Conservation (phyloP, 2,797 vertebrate genomes). For the Diglossa cyanea region DNA sequence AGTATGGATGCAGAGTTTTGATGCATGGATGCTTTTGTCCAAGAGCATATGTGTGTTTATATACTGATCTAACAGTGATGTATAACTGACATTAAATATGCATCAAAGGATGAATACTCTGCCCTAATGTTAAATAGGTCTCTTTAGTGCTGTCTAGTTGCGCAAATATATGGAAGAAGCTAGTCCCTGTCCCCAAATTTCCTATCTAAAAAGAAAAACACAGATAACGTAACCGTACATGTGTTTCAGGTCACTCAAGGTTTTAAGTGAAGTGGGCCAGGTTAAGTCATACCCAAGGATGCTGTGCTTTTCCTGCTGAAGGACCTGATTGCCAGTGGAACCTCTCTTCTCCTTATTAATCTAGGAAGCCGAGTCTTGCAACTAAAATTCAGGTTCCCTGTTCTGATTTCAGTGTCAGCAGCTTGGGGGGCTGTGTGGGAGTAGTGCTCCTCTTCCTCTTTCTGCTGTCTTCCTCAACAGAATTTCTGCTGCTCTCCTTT, state of each 20-base stretch:
- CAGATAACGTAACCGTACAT: background rate
- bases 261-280: background rate
- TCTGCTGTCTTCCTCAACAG: background rate
- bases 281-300: background rate
- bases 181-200: background rate
- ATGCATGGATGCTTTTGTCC: slow-evolving; percentile 57
- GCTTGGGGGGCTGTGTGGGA: background rate
- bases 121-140: background rate
- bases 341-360: background rate
- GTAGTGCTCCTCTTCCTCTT: background rate
- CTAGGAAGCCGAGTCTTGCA: background rate
- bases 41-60: slow-evolving; percentile 53
- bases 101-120: slow-evolving; percentile 15
- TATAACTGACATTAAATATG: slow-evolving; percentile 17
- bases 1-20: slow-evolving; percentile 39
- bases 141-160: background rate
- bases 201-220: background rate
- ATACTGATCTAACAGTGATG: slow-evolving; percentile 23
- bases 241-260: background rate
- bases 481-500: background rate
- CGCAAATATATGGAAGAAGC: background rate
- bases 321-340: background rate
- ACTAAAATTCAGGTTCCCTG: background rate
- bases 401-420: background rate
- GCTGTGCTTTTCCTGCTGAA: background rate